Conservation (phyloP, 2,888 invertebrate genomes). For the Ectemnius lituratus region DNA sequence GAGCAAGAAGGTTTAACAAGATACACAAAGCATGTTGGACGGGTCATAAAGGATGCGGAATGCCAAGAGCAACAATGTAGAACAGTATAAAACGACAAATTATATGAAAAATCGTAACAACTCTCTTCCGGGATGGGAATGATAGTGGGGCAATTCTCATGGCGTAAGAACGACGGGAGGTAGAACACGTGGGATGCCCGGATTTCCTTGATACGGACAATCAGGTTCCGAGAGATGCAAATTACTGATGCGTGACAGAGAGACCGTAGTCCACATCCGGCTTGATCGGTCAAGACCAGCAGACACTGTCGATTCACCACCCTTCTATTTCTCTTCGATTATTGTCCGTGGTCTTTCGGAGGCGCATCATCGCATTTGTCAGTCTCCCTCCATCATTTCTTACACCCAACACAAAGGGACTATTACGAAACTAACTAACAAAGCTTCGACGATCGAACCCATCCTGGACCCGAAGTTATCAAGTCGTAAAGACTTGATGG, state of each 20-base stretch:
- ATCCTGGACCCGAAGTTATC: too few species aligned
- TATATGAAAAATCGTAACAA: conserved; percentile 42
- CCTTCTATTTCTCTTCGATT: conserved; percentile 55
- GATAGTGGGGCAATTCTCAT: conserved; percentile 18
- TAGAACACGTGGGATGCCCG: conserved; percentile 49
- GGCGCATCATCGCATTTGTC: conserved; percentile 41
- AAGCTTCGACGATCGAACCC: too few species aligned
- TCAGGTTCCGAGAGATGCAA: conserved; percentile 58
- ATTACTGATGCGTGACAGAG: conserved; percentile 76
- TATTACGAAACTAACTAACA: too few species aligned
- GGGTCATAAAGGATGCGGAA: conserved; percentile 28
- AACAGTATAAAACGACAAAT: conserved; percentile 20
- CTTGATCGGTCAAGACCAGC: conserved; percentile 61
- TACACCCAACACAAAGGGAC: too few species aligned
- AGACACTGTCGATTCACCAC: conserved; percentile 56
- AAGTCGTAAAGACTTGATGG: too few species aligned
- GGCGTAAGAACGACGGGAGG: conserved; percentile 21
- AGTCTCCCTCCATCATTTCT: too few species aligned
- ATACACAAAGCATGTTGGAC: conserved; percentile 12
- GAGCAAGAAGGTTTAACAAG: background rate
- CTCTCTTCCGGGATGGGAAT: conserved; percentile 38
- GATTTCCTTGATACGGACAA: conserved; percentile 60
- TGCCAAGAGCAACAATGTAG: conserved; percentile 27
- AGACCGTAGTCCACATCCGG: conserved; percentile 78
- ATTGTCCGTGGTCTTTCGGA: conserved; percentile 53